These are phyloP conservation scores for Opisthograptis luteolata DNA, from an alignment of 2,888 invertebrate genomes.

Conservation along the genomic window DNA sequence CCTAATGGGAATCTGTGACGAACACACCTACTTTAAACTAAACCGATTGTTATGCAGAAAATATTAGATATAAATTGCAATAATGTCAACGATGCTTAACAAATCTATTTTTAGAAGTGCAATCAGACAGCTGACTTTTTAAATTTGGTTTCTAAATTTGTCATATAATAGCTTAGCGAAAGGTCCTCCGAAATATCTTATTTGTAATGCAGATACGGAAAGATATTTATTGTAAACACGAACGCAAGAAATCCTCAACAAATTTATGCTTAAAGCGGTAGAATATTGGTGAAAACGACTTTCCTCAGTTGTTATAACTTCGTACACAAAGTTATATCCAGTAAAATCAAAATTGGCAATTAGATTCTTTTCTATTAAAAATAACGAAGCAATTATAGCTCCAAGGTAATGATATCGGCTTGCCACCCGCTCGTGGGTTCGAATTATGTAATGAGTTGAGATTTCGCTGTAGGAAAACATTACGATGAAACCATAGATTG, in stretches of 20 bases:
- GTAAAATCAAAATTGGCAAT: not conserved
- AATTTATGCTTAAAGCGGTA: constrained; percentile 5
- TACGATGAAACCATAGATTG: too few relatives aligned
- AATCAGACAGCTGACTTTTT: not conserved
- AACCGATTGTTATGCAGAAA: constrained; percentile 18
- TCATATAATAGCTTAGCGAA: too few relatives aligned
- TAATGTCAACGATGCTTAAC: not conserved
- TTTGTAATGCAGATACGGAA: too few relatives aligned
- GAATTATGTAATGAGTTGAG: too few relatives aligned
- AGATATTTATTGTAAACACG: constrained; percentile 10
- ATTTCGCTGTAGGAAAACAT: too few relatives aligned
- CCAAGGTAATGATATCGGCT: too few relatives aligned
- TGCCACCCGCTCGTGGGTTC: too few relatives aligned
- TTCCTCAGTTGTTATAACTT: not conserved
- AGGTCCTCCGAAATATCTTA: too few relatives aligned
- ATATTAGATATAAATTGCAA: constrained; percentile 13
- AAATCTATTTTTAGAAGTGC: not conserved
- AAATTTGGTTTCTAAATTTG: too few relatives aligned
- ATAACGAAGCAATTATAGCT: too few relatives aligned
- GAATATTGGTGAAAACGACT: not conserved
- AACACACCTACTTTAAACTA: constrained; percentile 22
- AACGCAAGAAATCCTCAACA: constrained; percentile 5
- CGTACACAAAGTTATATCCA: constrained; percentile 4
- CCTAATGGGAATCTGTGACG: constrained; percentile 31
- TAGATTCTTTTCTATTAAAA: too few relatives aligned